Evolutionary conservation across 2,113 vertebrate species (phyloP).

Genomic region (Ramphastos sulfuratus): DNA sequence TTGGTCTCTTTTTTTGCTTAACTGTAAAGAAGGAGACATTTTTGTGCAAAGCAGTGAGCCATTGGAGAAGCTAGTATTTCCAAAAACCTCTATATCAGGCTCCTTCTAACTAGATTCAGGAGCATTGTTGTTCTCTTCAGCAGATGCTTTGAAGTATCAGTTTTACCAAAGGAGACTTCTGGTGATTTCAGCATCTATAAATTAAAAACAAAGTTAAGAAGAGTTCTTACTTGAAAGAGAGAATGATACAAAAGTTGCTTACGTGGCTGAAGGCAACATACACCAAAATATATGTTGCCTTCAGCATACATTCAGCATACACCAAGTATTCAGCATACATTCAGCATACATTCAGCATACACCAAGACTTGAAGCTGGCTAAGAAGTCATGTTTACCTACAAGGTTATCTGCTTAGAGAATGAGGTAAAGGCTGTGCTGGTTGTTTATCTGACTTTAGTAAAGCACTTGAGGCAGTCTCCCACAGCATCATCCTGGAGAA

Average conservation of each 20-base stretch:
- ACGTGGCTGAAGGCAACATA: background rate
- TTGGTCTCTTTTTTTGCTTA: background rate
- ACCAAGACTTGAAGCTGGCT: no score
- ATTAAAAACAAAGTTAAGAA: background rate
- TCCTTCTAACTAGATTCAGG: background rate
- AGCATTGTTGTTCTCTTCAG: background rate
- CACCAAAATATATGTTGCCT: background rate
- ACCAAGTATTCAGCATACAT: no score
- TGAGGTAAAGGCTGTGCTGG: no score
- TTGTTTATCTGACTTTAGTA: no score
- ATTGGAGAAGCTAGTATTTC: background rate
- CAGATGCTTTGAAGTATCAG: background rate
- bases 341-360: no score
- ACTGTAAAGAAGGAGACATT: background rate
- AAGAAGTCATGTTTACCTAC: background rate
- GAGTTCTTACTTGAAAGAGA: background rate
- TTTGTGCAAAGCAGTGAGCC: background rate
- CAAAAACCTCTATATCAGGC: background rate
- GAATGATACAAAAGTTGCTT: background rate
- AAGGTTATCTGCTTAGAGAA: no score
- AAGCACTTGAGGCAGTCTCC: no score
- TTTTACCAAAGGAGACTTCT: background rate
- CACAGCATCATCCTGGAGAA: no score
- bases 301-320: no score
- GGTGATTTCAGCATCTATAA: background rate